A percentile compares a stretch with the other conserved stretches of the same genome.
These are phyloP conservation scores for Phylloscopus trochilus DNA, from an alignment of 2,113 vertebrate genomes.

Conservation along the genomic window DNA sequence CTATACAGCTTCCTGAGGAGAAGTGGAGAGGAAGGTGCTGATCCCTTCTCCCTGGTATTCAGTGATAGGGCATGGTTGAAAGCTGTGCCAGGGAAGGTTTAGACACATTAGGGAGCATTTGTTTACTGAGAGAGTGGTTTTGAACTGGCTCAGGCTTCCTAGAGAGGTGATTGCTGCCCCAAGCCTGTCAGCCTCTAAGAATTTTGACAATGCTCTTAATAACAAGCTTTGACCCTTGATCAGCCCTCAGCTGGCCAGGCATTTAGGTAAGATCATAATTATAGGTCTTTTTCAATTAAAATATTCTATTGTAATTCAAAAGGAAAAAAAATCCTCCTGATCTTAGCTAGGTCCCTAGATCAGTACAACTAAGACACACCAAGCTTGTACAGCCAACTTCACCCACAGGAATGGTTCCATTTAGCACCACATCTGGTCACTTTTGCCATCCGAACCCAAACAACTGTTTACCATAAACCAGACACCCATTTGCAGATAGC, in stretches of 20 bases:
- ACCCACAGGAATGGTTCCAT: background rate
- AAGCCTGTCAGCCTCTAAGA: background rate
- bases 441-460: background rate
- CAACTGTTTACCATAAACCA: background rate
- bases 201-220: background rate
- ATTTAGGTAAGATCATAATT: background rate
- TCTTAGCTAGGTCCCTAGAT: background rate
- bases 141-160: background rate
- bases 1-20: background rate
- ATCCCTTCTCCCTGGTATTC: background rate
- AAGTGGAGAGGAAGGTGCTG: background rate
- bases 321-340: background rate
- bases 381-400: background rate
- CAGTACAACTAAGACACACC: background rate
- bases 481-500: background rate
- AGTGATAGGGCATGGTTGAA: background rate
- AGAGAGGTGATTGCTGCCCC: accelerated
- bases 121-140: background rate
- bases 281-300: background rate
- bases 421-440: background rate
- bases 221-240: background rate
- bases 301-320: background rate
- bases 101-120: background rate
- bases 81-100: background rate
- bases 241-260: background rate